Conservation (phyloP, 2,888 invertebrate genomes). For the Agrypnus murinus region DNA sequence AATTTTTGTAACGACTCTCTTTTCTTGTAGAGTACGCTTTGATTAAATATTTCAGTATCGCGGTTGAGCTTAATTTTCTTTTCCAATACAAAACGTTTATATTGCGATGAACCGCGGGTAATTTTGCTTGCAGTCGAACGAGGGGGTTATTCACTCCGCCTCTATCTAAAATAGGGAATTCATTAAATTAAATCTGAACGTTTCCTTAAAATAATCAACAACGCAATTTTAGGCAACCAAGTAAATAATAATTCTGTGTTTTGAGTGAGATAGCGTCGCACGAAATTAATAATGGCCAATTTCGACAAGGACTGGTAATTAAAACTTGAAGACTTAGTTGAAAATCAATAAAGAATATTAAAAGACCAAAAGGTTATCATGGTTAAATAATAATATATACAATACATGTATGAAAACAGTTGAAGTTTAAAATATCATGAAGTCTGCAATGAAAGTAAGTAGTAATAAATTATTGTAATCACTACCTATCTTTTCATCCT, state of each 20-base stretch:
- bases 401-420: too few species aligned
- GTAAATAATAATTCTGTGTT: constrained; percentile 9
- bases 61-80: constrained; percentile 7
- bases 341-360: too few species aligned
- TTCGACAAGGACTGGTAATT: constrained; percentile 11
- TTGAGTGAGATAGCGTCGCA: constrained; percentile 9
- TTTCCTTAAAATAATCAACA: constrained; percentile 11
- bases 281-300: constrained; percentile 13
- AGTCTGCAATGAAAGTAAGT: too few species aligned
- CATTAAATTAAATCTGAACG: constrained; percentile 11
- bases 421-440: too few species aligned
- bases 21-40: background rate
- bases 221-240: constrained; percentile 15
- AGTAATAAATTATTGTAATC: too few species aligned
- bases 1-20: background rate
- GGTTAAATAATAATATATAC: too few species aligned
- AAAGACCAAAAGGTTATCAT: too few species aligned
- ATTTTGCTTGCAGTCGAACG: constrained; percentile 3
- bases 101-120: constrained; percentile 1
- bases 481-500: too few species aligned
- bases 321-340: constrained; percentile 3
- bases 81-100: background rate
- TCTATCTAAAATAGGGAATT: constrained; percentile 12
- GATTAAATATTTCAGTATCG: constrained; percentile 12
- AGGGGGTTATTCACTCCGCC: constrained; percentile 3